phyloP scores from a whole-genome alignment of 92 coral and sea anemone genomes.

The Heteractis magnifica region DNA sequence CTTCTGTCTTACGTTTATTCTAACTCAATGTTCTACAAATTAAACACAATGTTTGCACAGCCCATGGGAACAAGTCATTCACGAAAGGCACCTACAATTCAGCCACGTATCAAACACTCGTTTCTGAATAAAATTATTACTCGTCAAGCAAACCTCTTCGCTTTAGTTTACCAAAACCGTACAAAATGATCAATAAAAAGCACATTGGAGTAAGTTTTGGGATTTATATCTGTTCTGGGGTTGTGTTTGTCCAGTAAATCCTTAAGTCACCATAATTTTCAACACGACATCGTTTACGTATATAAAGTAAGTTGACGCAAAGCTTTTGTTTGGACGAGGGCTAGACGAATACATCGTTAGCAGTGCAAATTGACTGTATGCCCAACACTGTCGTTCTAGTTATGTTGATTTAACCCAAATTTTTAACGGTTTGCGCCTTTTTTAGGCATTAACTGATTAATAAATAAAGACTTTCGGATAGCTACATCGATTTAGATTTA shows the following conservation, averaged over 20 bases:
- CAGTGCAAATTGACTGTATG: constrained; percentile 24
- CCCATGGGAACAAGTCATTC: constrained; percentile 47
- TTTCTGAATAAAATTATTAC: not conserved
- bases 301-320: constrained; percentile 14
- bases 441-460: constrained; percentile 16
- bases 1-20: constrained; percentile 23
- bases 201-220: not conserved
- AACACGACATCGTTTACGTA: constrained; percentile 28
- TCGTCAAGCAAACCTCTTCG: not conserved
- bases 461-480: constrained; percentile 26
- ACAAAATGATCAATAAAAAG: not conserved
- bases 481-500: not conserved
- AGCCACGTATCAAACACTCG: constrained; percentile 18
- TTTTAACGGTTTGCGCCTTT: constrained; percentile 18
- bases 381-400: constrained; percentile 17
- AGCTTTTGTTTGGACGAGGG: constrained; percentile 14
- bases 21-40: constrained; percentile 31
- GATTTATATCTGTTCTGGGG: not conserved
- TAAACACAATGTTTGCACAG: constrained; percentile 48
- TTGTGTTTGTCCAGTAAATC: constrained; percentile 28
- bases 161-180: not conserved
- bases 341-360: constrained; percentile 16
- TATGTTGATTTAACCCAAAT: constrained; percentile 18
- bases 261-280: constrained; percentile 25
- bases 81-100: constrained; percentile 16